These are phyloP conservation scores for Aulostomus chinensis DNA, from an alignment of 2,797 vertebrate genomes.

Conservation along the genomic window DNA sequence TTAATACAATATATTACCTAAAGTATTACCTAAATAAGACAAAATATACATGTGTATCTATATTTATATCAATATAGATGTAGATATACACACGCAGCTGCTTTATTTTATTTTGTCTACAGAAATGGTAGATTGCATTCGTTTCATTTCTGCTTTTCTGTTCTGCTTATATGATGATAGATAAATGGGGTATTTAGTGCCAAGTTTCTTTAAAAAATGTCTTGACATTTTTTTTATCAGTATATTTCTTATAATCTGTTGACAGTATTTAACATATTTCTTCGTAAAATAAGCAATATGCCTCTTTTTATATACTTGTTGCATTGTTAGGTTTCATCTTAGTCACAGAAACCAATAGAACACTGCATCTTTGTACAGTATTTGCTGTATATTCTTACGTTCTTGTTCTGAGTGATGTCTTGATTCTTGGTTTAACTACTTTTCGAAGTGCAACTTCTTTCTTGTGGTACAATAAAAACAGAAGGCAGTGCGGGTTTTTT, in stretches of 20 bases:
- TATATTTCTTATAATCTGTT: constrained; percentile 29
- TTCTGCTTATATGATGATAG: constrained; percentile 21
- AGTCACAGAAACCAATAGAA: constrained; percentile 25
- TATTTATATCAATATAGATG: too few species aligned
- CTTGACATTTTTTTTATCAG: background rate
- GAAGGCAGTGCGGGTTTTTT: constrained; percentile 4
- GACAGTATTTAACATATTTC: constrained; percentile 40
- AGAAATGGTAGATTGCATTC: constrained; percentile 24
- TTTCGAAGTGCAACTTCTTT: constrained; percentile 49
- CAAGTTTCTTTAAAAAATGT: constrained; percentile 31
- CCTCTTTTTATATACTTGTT: constrained; percentile 44
- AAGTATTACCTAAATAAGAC: too few species aligned
- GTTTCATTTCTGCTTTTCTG: background rate
- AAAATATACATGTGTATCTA: too few species aligned
- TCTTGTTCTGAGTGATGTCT: constrained; percentile 30
- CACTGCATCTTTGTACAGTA: constrained; percentile 24
- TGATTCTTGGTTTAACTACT: constrained; percentile 30
- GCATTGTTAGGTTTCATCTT: constrained; percentile 24
- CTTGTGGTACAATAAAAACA: constrained; percentile 60
- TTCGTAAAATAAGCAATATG: constrained; percentile 19
- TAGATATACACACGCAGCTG: background rate
- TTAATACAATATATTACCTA: too few species aligned
- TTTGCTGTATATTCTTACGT: constrained; percentile 19
- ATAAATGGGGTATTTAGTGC: constrained; percentile 35
- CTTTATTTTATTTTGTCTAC: constrained; percentile 32